Conservation (phyloP, 1,140 invertebrate species). For the Heterodera carotae region DNA sequence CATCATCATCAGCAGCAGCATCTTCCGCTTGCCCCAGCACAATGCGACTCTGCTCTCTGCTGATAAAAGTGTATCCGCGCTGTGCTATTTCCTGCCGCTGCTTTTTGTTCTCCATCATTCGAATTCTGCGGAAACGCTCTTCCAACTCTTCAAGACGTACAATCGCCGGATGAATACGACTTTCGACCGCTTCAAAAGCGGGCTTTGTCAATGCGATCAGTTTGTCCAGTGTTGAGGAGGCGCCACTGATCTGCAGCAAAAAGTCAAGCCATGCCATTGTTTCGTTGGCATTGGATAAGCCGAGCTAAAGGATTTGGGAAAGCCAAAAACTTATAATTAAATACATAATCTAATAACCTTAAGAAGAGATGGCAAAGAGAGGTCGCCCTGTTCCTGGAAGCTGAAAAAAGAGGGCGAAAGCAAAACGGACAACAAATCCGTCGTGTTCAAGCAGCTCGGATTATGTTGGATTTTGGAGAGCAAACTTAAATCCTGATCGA, state of each 20-base stretch:
- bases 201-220: background rate
- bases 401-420: constrained; percentile 41
- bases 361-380: constrained; percentile 32
- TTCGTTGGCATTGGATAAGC: constrained; percentile 19
- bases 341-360: background rate
- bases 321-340: background rate
- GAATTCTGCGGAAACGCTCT: constrained; percentile 14
- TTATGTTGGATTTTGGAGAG: background rate
- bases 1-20: background rate
- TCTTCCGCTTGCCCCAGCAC: background rate
- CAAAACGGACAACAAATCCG: constrained; percentile 2
- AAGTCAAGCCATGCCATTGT: constrained; percentile 35
- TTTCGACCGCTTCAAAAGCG: constrained; percentile 9
- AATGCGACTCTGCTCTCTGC: constrained; percentile 11
- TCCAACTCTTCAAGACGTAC: constrained; percentile 23
- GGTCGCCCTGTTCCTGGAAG: constrained; percentile 39
- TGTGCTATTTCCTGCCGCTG: constrained; percentile 18
- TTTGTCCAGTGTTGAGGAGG: constrained; percentile 6
- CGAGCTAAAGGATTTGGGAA: background rate
- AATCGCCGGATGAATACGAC: constrained; percentile 22
- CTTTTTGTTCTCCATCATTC: constrained; percentile 6
- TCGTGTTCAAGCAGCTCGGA: background rate
- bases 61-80: constrained; percentile 35
- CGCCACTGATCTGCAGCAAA: constrained; percentile 30
- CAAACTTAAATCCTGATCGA: background rate